phyloP scores from a whole-genome alignment of 2,888 invertebrate species.

The Oscheius onirici region DNA sequence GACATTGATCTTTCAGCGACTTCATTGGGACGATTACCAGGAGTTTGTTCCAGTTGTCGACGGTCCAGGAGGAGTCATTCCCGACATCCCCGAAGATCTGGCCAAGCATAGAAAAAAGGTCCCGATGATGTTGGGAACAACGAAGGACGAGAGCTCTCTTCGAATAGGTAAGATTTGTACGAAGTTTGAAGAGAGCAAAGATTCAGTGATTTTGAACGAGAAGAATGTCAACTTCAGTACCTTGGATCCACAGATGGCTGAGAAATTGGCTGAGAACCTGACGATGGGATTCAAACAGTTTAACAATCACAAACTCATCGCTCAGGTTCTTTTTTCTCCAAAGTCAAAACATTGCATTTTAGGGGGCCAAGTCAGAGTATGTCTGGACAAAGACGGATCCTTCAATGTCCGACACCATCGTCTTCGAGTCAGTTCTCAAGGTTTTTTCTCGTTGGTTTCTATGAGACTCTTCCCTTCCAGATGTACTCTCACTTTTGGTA shows the following conservation, averaged over 20 bases:
- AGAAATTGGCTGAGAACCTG: constrained; percentile 64
- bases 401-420: constrained; percentile 52
- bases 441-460: constrained; percentile 47
- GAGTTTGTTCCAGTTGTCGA: constrained; percentile 71
- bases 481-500: constrained; percentile 72
- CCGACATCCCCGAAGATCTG: constrained; percentile 66
- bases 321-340: constrained; percentile 42
- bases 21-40: constrained; percentile 67
- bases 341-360: not conserved
- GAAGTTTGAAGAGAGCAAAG: not conserved
- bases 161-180: constrained; percentile 60
- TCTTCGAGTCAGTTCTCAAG: constrained; percentile 67
- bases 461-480: constrained; percentile 48
- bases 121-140: constrained; percentile 70
- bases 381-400: constrained; percentile 67
- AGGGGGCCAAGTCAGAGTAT: constrained; percentile 71
- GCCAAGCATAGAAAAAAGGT: constrained; percentile 59
- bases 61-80: constrained; percentile 68
- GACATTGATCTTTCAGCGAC: constrained; percentile 30
- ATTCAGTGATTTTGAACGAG: constrained; percentile 67
- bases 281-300: constrained; percentile 67
- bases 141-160: constrained; percentile 69
- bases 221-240: constrained; percentile 67
- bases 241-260: constrained; percentile 57
- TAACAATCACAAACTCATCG: constrained; percentile 66